phyloP scores from a whole-genome alignment of 2,797 vertebrate species.

The Sciaenops ocellatus region DNA sequence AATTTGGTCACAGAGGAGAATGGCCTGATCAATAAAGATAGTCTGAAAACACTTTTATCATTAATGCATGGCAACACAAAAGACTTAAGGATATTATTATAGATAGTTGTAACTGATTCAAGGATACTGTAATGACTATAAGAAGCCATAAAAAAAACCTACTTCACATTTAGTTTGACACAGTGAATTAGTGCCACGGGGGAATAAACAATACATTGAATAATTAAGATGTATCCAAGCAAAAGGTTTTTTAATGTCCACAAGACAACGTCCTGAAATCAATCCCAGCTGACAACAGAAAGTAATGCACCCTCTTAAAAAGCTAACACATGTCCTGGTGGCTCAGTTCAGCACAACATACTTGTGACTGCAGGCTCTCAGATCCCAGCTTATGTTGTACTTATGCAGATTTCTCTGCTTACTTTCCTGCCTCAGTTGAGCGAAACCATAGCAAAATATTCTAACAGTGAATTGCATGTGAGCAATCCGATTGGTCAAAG shows the following conservation, averaged over 20 bases:
- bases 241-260: constrained; percentile 79
- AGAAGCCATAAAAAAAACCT: constrained; percentile 46
- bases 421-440: constrained; percentile 71
- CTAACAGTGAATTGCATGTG: constrained; percentile 34
- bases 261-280: constrained; percentile 77
- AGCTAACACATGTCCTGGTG: constrained; percentile 72
- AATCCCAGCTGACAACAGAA: constrained; percentile 73
- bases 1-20: constrained; percentile 82
- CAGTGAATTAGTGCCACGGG: constrained; percentile 68
- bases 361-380: constrained; percentile 69
- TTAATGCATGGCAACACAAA: constrained; percentile 73
- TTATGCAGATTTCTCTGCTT: constrained; percentile 71
- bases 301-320: constrained; percentile 60
- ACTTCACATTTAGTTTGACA: constrained; percentile 71
- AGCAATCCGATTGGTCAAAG: constrained; percentile 45
- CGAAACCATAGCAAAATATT: constrained; percentile 67
- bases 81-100: constrained; percentile 81
- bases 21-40: constrained; percentile 83
- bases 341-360: constrained; percentile 59
- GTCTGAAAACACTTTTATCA: constrained; percentile 77
- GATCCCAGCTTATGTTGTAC: constrained; percentile 71
- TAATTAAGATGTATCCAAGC: constrained; percentile 76
- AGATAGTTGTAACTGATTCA: constrained; percentile 74
- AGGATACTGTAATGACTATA: constrained; percentile 73
- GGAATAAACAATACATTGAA: constrained; percentile 76